These are phyloP conservation scores for Bolborhynchus lineola DNA, from an alignment of 2,113 vertebrate species.

Conservation along the genomic window DNA sequence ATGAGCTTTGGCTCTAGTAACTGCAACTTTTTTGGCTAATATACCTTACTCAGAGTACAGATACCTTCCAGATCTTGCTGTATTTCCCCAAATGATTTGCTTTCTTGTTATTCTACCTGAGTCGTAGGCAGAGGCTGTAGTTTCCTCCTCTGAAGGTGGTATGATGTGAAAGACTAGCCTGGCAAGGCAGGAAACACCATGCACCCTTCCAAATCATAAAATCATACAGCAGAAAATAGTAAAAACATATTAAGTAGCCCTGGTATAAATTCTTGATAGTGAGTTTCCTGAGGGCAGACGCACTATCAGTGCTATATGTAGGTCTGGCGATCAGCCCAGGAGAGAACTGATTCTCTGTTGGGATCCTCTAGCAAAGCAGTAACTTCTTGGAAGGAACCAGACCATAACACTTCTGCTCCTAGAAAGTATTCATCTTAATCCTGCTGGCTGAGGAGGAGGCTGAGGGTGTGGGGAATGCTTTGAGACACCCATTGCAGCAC, in stretches of 20 bases:
- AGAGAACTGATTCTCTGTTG: background rate
- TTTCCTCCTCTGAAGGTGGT: background rate
- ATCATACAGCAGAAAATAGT: background rate
- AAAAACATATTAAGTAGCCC: background rate
- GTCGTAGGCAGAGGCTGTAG: background rate
- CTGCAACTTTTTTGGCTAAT: background rate
- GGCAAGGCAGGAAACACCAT: background rate
- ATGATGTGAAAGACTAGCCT: background rate
- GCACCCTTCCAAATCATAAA: background rate
- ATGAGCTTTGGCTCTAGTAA: background rate
- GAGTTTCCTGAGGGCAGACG: background rate
- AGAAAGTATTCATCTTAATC: background rate
- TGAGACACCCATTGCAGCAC: background rate
- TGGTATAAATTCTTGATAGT: background rate
- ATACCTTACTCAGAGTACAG: background rate
- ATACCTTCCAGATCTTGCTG: background rate
- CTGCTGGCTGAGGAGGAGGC: background rate
- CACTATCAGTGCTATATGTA: background rate
- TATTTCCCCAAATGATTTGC: background rate
- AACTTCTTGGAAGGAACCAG: background rate
- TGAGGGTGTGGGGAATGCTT: background rate
- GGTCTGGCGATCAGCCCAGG: background rate
- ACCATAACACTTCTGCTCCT: background rate
- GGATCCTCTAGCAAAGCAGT: background rate
- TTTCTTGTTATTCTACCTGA: background rate